A percentile compares a stretch with the other conserved stretches of the same genome.
Conservation (phyloP, 2,797 vertebrate species). For the Oreochromis mossambicus region DNA sequence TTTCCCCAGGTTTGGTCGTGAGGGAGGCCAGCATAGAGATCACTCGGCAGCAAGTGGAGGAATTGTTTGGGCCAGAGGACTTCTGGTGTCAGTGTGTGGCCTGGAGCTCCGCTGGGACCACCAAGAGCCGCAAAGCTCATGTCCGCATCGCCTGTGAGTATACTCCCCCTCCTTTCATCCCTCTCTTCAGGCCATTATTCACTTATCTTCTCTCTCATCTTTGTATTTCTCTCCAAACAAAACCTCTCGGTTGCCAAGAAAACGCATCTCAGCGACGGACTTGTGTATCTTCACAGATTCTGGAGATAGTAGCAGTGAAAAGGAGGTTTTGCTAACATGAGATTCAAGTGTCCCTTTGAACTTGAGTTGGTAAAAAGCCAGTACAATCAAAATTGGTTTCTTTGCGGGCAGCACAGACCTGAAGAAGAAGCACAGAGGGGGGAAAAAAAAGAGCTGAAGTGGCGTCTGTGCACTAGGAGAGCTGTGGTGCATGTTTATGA, state of each 20-base stretch:
- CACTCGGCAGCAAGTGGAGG: slow-evolving; percentile 97
- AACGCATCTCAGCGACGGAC: slow-evolving; percentile 2
- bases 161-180: background rate
- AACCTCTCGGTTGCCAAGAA: slow-evolving; percentile 25
- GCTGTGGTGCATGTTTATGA: slow-evolving; percentile 43
- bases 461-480: slow-evolving; percentile 35
- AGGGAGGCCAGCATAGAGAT: slow-evolving; percentile 98
- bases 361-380: slow-evolving; percentile 40
- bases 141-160: slow-evolving; percentile 98
- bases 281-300: slow-evolving; percentile 40
- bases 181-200: slow-evolving; percentile 5
- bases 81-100: slow-evolving; percentile 99
- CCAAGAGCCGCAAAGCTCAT: slow-evolving; percentile 95
- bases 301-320: slow-evolving; percentile 22
- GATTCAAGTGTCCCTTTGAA: slow-evolving; percentile 51
- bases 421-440: background rate
- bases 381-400: slow-evolving; percentile 15
- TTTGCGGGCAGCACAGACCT: slow-evolving; percentile 25
- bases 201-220: slow-evolving; percentile 37
- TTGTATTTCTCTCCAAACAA: slow-evolving; percentile 39
- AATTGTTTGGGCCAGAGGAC: slow-evolving; percentile 94
- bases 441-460: background rate
- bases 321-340: slow-evolving; percentile 23
- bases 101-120: slow-evolving; percentile 97
- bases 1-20: slow-evolving; percentile 88